These are phyloP conservation scores for Polylopha cassiicola DNA, from an alignment of 2,888 invertebrate species.

Conservation along the genomic window DNA sequence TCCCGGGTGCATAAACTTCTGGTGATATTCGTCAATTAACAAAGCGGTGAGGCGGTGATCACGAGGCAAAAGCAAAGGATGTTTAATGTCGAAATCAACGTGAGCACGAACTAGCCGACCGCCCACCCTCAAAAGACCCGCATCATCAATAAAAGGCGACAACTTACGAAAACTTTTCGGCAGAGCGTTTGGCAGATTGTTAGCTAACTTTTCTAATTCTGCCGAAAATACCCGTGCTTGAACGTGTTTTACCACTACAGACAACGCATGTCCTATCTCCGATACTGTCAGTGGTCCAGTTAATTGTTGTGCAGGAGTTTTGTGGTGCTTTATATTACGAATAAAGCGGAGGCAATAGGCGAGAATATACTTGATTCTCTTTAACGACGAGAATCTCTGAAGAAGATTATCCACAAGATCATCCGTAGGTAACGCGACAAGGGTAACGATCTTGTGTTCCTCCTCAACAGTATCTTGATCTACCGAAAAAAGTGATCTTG, in stretches of 20 bases:
- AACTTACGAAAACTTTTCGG: neutral
- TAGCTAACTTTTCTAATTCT: neutral
- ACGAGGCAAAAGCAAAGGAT: constrained; percentile 11
- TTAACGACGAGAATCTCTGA: neutral
- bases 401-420: neutral
- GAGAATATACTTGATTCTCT: neutral
- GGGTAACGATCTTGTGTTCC: no score
- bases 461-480: neutral
- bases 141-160: constrained; percentile 8
- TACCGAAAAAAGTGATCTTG: neutral
- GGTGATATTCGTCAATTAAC: constrained; percentile 5
- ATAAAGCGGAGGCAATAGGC: neutral
- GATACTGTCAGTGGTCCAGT: neutral
- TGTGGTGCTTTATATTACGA: neutral
- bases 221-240: neutral
- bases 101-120: constrained; percentile 6
- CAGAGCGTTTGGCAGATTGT: neutral
- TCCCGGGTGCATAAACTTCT: constrained; percentile 2
- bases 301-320: neutral
- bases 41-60: neutral
- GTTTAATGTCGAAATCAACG: constrained; percentile 2
- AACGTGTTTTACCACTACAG: no score
- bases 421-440: neutral
- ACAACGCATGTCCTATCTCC: no score
- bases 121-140: constrained; percentile 7